A percentile compares a stretch with the other conserved stretches of the same genome.
Evolutionary conservation across 2,888 invertebrate species (phyloP).

Genomic region (Cerceris ruficornis): DNA sequence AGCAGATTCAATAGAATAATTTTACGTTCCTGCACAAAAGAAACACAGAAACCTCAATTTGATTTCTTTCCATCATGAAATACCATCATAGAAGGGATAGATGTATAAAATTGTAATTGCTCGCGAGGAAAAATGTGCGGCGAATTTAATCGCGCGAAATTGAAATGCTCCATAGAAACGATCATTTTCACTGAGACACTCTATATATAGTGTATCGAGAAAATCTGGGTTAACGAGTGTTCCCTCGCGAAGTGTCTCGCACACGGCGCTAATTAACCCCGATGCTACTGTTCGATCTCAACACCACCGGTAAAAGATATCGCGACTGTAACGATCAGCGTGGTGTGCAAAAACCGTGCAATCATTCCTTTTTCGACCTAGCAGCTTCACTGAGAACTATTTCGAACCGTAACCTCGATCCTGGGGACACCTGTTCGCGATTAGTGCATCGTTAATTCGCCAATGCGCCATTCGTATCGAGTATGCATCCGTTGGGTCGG

Average conservation of each 20-base stretch:
- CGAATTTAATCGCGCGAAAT: conserved; percentile 37
- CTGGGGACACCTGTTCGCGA: conserved; percentile 55
- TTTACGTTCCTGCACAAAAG: too few species aligned
- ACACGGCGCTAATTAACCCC: conserved; percentile 61
- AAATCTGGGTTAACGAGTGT: conserved; percentile 64
- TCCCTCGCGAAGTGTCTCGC: conserved; percentile 28
- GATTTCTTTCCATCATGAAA: too few species aligned
- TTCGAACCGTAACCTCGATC: conserved; percentile 21
- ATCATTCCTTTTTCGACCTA: conserved; percentile 55
- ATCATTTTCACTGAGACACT: conserved; percentile 34
- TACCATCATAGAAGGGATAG: too few species aligned
- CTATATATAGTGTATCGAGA: conserved; percentile 53
- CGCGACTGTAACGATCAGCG: conserved; percentile 59
- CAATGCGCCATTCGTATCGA: conserved; percentile 7
- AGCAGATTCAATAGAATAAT: too few species aligned
- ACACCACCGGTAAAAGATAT: conserved; percentile 61
- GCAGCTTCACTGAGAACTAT: conserved; percentile 24
- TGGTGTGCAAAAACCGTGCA: conserved; percentile 41
- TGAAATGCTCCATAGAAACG: conserved; percentile 43
- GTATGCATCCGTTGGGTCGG: neutral
- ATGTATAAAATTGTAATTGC: too few species aligned
- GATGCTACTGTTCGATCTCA: conserved; percentile 62
- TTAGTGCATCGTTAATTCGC: conserved; percentile 54
- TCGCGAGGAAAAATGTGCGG: neutral
- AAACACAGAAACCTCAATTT: too few species aligned